Evolutionary conservation across 92 coral and sea anemone genomes (phyloP).

Genomic region (Phenganax subtilis): DNA sequence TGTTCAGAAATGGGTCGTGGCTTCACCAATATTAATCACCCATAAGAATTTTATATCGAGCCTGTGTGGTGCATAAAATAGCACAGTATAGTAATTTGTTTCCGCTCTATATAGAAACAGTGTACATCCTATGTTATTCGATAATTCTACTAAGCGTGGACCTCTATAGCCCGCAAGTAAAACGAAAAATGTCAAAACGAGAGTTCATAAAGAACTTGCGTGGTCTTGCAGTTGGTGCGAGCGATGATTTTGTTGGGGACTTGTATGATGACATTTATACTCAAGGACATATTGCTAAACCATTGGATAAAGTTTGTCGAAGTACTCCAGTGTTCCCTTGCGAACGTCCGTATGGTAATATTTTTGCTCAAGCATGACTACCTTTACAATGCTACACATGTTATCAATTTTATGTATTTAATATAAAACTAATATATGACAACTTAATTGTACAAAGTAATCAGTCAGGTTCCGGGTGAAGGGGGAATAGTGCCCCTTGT

Average conservation of each 20-base stretch:
- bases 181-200: constrained; percentile 93
- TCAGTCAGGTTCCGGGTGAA: too few relatives aligned
- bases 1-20: too few relatives aligned
- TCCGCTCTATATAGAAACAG: constrained; percentile 59
- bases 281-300: constrained; percentile 81
- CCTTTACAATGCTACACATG: background rate
- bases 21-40: too few relatives aligned
- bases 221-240: constrained; percentile 76
- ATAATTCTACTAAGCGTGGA: constrained; percentile 92
- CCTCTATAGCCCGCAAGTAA: constrained; percentile 95
- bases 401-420: too few relatives aligned
- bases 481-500: too few relatives aligned
- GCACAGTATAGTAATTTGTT: background rate
- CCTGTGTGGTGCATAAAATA: too few relatives aligned
- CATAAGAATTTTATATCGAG: too few relatives aligned
- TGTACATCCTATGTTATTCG: constrained; percentile 85
- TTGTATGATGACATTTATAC: constrained; percentile 84
- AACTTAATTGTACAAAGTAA: too few relatives aligned
- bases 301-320: constrained; percentile 58
- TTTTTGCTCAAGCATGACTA: constrained; percentile 49
- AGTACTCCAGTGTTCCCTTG: constrained; percentile 63
- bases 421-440: too few relatives aligned
- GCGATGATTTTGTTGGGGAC: constrained; percentile 86
- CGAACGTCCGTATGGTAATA: constrained; percentile 95
- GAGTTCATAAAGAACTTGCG: constrained; percentile 95